Evolutionary conservation across 2,113 vertebrate species (phyloP), one percentile per base, ranked within the genome.

Genomic region (Grallaria varia): DNA sequence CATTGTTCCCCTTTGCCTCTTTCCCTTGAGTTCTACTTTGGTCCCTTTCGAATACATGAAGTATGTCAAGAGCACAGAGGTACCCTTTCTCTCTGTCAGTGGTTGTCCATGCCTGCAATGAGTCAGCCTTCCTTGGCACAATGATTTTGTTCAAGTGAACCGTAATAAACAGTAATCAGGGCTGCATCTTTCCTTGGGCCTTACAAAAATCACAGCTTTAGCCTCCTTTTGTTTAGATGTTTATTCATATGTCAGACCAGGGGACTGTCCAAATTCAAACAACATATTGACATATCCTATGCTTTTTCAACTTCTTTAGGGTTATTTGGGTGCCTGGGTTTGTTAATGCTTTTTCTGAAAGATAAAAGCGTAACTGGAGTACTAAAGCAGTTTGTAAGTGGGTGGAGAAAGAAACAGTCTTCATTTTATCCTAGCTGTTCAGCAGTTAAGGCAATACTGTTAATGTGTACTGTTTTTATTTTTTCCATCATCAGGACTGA

Each of bases 281-380:
- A 58, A 62, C 12, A 12, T 33, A 30, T 15, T 71, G 8, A 45
- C 0, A 0, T 33, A 58, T 73, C 3, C 28, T 78, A 13, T 31
- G 4, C 23, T 85, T 82, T 85, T 74, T 83, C 42, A 40, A 17
- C 33, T n/a, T 58, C 19, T 58, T 59, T 33, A 28, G 7, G 8
- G 27, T 87, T 24, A 28, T 64, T 78, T 93, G 39, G 9, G 21
- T 58, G 28, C 9, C 45, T 73, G 53, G 1, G 67, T 95, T 68
- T 72, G 21, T 75, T 82, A 7, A 2, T 28, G 17, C 0, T n/a
- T 69, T 86, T 72, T 79, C 31, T 91, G 59, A 52, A 47, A 79
- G 30, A 63, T 56, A 56, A 78, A 78, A 60, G 10, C 0, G 0
- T 49, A 69, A 68, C 37, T 66, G 50, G 20, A 94, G 30, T 52